Conservation (phyloP, 2,797 vertebrate genomes). For the Enteromius radiatus region DNA sequence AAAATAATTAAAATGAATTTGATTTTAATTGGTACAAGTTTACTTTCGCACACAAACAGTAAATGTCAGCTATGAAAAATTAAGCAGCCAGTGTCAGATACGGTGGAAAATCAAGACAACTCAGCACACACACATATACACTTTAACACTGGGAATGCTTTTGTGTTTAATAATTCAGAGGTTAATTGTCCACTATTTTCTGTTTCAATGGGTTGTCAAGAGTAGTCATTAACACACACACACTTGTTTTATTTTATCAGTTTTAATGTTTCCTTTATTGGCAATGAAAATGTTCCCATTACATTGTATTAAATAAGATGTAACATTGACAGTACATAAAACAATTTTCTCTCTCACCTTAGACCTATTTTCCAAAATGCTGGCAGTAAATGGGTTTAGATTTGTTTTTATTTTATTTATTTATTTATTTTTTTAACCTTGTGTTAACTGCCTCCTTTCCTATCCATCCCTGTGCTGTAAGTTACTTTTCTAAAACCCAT, state of each 20-base stretch:
- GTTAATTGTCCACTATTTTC: conserved; percentile 37
- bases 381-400: not conserved
- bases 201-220: not conserved
- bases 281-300: not conserved
- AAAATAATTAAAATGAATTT: not conserved
- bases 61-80: conserved; percentile 3
- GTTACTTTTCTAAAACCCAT: not conserved
- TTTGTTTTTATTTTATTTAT: not conserved
- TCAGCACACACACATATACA: conserved; percentile 1
- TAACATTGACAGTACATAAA: not conserved
- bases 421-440: not conserved
- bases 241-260: not conserved
- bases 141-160: not conserved
- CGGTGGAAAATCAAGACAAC: not conserved
- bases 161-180: conserved; percentile 40
- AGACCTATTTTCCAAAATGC: not conserved
- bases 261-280: not conserved
- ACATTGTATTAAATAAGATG: not conserved
- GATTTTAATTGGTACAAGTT: conserved; percentile 4
- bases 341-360: not conserved
- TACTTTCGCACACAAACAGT: not conserved
- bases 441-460: not conserved
- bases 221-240: conserved; percentile 10
- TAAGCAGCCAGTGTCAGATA: not conserved
- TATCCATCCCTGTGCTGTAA: not conserved